A percentile compares a stretch with the other conserved stretches of the same genome.
These are phyloP conservation scores for Crotalus helleri DNA, from an alignment of 2,113 vertebrate species.

Conservation along the genomic window DNA sequence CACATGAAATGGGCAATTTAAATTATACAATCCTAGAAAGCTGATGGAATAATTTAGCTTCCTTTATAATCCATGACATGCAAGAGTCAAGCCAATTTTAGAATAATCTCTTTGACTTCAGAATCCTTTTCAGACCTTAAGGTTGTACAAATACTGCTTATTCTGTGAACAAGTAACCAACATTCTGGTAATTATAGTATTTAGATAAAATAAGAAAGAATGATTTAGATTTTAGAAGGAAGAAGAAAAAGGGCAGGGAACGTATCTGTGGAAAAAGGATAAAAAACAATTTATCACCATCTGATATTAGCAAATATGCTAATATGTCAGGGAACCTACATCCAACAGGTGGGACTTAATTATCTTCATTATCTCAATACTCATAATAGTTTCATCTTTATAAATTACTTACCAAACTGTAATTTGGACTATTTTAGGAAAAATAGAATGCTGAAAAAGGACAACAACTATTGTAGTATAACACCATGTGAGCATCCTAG, in stretches of 20 bases:
- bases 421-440: too few species aligned
- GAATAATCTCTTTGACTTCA: neutral
- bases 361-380: neutral
- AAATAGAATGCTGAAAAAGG: too few species aligned
- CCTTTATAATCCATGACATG: neutral
- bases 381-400: neutral
- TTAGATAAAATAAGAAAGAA: neutral
- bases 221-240: neutral
- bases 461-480: too few species aligned
- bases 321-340: neutral
- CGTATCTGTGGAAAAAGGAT: neutral
- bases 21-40: neutral
- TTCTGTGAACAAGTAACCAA: neutral
- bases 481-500: neutral
- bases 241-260: neutral
- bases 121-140: neutral
- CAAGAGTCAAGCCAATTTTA: neutral
- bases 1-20: neutral
- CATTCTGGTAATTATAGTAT: neutral
- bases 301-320: neutral
- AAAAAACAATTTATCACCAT: neutral
- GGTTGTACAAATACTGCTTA: neutral
- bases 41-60: neutral
- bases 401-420: too few species aligned
- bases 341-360: neutral